A percentile compares a stretch with the other conserved stretches of the same genome.
These are phyloP conservation scores for Astatoreochromis straeleni DNA, from an alignment of 2,113 vertebrate genomes.

Conservation along the genomic window DNA sequence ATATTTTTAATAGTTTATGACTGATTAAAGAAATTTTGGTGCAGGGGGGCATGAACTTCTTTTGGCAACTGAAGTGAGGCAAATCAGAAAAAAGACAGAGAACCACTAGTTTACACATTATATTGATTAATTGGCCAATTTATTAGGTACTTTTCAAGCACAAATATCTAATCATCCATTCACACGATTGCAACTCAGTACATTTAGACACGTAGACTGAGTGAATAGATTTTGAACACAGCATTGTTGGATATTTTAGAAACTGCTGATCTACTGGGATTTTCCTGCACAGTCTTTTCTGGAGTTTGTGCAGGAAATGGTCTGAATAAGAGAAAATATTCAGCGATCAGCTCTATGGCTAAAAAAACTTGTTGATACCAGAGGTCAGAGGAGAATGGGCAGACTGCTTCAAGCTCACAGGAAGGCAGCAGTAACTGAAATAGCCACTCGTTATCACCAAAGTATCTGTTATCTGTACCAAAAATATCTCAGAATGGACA, in stretches of 20 bases:
- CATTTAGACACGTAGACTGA: neutral
- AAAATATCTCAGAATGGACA: neutral
- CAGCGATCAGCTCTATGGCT: neutral
- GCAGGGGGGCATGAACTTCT: neutral
- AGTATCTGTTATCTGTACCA: neutral
- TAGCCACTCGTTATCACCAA: neutral
- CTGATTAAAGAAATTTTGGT: neutral
- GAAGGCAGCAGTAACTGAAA: neutral
- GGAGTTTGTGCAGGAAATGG: neutral
- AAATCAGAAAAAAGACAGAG: neutral
- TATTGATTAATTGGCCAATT: neutral
- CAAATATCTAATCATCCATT: neutral
- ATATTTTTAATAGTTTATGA: neutral
- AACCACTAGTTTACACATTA: neutral
- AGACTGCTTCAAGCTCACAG: neutral
- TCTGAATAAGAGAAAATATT: neutral
- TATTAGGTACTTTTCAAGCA: neutral
- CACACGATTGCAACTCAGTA: neutral
- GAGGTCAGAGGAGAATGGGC: neutral
- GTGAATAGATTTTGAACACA: neutral
- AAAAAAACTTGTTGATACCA: neutral
- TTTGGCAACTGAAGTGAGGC: neutral
- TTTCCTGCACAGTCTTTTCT: neutral
- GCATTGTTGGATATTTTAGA: neutral
- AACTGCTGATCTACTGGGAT: neutral